Base-by-base conservation (phyloP, 2,797 vertebrate species). In the Triplophysa bombifrons region DNA sequence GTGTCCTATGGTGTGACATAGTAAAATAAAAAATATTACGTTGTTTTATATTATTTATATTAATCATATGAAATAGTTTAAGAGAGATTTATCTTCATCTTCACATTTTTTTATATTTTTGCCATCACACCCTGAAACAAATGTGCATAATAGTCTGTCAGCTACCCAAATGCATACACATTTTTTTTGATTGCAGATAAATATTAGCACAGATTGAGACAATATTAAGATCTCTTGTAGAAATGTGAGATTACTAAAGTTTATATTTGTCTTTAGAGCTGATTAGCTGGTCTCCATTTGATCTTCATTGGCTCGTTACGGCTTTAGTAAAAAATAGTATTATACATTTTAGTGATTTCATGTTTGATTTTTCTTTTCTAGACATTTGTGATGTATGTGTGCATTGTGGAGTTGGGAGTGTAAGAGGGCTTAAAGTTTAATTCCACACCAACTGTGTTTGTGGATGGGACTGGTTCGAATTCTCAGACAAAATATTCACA, bases 371-470 rank as follows among this genome's bases (percentile, higher is more conserved):
- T 60, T 25, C 25, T 60, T 60, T 27, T 22, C 12, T 5, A 13
- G 22, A 22, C 66, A 19, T 51, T 61, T 41, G 14, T 61, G 55
- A 10, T 34, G 41, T 61, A 9, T 50, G 44, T 20, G 19, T 70
- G 25, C 9, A 38, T 78, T 70, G 13, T 22, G 12, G 27, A 19
- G 44, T 69, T 69, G 22, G 58, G 25, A 13, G 13, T 34, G 44
- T 41, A 51, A 51, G 30, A 17, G 19, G 30, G 27, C 70, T 70
- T 78, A 63, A 71, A n/a, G 30, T 78, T 70, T 78, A 63, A 71
- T 71, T 14, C 20, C 20, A 27, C 27, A 78, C 76, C 67, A 78
- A 63, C 67, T 71, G 76, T 78, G 56, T 70, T 78, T 70, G 76
- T 61, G 19, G 10, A 70, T 67, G 4, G 12, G 11, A 46, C 11